A percentile compares a stretch with the other conserved stretches of the same genome.
phyloP scores from a whole-genome alignment of 2,888 invertebrate genomes.

The Hyalella azteca region DNA sequence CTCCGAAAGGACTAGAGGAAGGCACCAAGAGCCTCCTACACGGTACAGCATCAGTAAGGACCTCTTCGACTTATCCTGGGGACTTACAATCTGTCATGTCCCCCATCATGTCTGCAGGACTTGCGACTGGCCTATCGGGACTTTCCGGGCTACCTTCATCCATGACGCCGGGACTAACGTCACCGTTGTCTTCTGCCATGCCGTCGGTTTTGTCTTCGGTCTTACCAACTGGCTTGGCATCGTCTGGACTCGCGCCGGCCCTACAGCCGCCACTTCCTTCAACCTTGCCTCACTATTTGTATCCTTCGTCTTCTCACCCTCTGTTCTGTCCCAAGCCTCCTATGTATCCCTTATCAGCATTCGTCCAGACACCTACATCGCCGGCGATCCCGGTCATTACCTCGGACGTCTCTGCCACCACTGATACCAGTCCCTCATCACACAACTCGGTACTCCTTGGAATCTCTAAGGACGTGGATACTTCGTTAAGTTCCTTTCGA shows the following conservation, averaged over 20 bases:
- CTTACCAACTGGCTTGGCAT: not conserved
- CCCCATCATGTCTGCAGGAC: not conserved
- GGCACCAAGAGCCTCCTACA: not conserved
- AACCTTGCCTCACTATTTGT: slow-evolving; percentile 35
- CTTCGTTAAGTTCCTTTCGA: not conserved
- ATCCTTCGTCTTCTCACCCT: slow-evolving; percentile 36
- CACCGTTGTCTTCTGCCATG: slow-evolving; percentile 17
- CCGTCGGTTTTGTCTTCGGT: not conserved
- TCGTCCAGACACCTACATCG: slow-evolving; percentile 5
- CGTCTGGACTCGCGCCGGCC: not conserved
- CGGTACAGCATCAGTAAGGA: not conserved
- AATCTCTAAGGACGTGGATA: not conserved
- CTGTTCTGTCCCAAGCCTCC: slow-evolving; percentile 30
- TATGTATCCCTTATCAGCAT: slow-evolving; percentile 3
- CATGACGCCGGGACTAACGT: not conserved
- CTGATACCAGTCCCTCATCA: not conserved
- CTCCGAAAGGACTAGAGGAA: slow-evolving; percentile 6
- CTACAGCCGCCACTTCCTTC: not conserved
- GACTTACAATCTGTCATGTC: not conserved
- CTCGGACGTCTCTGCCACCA: not conserved
- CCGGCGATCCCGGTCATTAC: slow-evolving; percentile 8
- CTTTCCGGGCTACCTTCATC: not conserved
- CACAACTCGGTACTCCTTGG: not conserved
- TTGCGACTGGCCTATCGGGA: not conserved
- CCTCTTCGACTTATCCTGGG: not conserved